A percentile compares a stretch with the other conserved stretches of the same genome.
These are phyloP conservation scores for Cephus rjabovi DNA, from an alignment of 2,888 invertebrate species.

Conservation along the genomic window DNA sequence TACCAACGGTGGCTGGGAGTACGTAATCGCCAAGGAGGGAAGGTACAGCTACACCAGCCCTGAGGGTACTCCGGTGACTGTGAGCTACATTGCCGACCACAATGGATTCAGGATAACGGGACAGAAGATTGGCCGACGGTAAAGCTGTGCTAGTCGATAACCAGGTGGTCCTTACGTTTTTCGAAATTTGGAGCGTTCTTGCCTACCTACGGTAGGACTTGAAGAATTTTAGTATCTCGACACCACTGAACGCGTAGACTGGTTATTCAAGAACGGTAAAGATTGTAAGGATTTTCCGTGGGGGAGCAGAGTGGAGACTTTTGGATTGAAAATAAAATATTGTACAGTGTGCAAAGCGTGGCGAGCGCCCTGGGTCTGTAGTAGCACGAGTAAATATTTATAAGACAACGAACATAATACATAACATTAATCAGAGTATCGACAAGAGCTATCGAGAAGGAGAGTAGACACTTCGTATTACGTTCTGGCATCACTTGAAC, in stretches of 20 bases:
- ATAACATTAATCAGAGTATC: background rate
- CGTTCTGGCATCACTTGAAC: background rate
- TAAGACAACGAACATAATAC: background rate
- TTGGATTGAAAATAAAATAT: background rate
- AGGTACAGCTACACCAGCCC: conserved; percentile 52
- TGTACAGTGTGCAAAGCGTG: background rate
- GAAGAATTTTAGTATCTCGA: background rate
- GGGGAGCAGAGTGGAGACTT: background rate
- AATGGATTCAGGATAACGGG: conserved; percentile 46
- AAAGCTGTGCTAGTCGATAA: background rate
- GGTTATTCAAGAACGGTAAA: background rate
- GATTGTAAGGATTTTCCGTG: background rate
- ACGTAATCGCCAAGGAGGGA: conserved; percentile 52
- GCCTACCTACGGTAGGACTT: background rate
- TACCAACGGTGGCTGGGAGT: conserved; percentile 54
- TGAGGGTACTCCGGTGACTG: conserved; percentile 46
- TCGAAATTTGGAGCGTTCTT: background rate
- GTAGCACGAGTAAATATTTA: background rate
- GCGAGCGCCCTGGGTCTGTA: background rate
- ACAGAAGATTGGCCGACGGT: conserved; percentile 7
- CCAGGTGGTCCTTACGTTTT: background rate
- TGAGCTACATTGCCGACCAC: conserved; percentile 53
- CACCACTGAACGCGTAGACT: background rate
- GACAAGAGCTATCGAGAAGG: background rate
- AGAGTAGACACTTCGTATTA: background rate